These are phyloP conservation scores for Cerceris ruficornis DNA, from an alignment of 2,888 invertebrate species.

Conservation along the genomic window DNA sequence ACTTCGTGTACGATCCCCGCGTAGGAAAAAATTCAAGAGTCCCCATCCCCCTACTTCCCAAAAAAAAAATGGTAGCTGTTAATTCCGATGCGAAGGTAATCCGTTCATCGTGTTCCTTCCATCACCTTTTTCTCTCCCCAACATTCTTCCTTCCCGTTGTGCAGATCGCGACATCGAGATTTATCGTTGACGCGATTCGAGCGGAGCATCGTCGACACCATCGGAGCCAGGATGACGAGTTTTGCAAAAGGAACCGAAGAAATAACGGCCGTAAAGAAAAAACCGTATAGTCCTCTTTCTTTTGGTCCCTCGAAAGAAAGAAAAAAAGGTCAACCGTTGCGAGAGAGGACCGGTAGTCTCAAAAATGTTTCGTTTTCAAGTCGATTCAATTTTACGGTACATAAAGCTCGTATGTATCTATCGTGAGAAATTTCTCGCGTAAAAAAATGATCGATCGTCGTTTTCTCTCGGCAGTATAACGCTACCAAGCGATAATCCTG, in stretches of 20 bases:
- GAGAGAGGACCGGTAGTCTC: not conserved
- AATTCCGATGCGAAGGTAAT: conserved; percentile 8
- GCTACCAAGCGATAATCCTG: not conserved
- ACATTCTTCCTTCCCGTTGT: not conserved
- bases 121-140: not conserved
- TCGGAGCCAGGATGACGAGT: not conserved
- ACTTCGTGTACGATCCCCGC: conserved; percentile 4
- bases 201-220: not conserved
- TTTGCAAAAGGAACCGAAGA: not conserved
- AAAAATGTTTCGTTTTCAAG: not conserved
- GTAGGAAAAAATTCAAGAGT: conserved; percentile 15
- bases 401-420: not conserved
- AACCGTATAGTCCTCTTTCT: not conserved
- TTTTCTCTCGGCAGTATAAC: conserved; percentile 3
- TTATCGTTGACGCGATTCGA: no score
- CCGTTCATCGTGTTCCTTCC: not conserved
- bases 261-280: not conserved
- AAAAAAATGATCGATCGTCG: not conserved
- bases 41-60: not conserved
- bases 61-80: conserved; percentile 13
- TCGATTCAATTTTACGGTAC: not conserved
- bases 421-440: not conserved
- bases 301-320: not conserved
- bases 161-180: not conserved
- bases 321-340: not conserved